Evolutionary conservation across 2,797 vertebrate genomes (phyloP), one percentile per base, ranked within the genome.

Genomic region (Salmo trutta): DNA sequence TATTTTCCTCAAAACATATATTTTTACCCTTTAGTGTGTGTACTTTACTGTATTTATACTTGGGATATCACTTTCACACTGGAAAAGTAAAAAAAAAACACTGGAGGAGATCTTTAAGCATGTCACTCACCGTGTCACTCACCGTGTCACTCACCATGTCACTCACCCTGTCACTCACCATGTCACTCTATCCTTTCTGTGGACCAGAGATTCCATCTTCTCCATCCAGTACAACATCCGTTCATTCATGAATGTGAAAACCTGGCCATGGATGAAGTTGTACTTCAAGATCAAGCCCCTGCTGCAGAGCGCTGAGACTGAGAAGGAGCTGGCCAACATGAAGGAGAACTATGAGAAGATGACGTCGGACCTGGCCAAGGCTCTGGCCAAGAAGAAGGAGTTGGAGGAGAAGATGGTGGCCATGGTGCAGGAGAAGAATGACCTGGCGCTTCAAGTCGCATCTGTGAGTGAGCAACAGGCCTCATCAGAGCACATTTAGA

Each of bases 241-340:
- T 0, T 51, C 94, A 0, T 95, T 95, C 88, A 95, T 95, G 94
- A 94, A 94, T 0, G 94, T 95, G 0, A 95, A 95, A 65, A 91
- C 93, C 74, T 95, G 94, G 95, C 92, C 94, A 16, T 95, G 94
- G 94, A 95, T 95, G 94, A 95, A 95, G 74, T 85, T 95, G 0
- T 95, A 92, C 70, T 95, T 95, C 88, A 95, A 95, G 86, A 94
- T 95, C 84, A 95, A 95, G 75, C 93, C 94, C 2, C 90, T 95
- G 17, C 84, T 95, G 67, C 92, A 91, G 89, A 95, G 93, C 3
- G 94, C 94, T 0, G 94, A 95, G 52, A 90, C 93, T 3, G 94
- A 95, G 77, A 95, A 94, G 17, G 54, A 56, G 54, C 54, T 56
- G 54, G 54, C 54, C 31, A 31, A 31, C 31, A 31, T 31, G 31